Evolutionary conservation across 2,113 vertebrate species (phyloP), one percentile per base, ranked within the genome.

Genomic region (Gymnorhina tibicen): DNA sequence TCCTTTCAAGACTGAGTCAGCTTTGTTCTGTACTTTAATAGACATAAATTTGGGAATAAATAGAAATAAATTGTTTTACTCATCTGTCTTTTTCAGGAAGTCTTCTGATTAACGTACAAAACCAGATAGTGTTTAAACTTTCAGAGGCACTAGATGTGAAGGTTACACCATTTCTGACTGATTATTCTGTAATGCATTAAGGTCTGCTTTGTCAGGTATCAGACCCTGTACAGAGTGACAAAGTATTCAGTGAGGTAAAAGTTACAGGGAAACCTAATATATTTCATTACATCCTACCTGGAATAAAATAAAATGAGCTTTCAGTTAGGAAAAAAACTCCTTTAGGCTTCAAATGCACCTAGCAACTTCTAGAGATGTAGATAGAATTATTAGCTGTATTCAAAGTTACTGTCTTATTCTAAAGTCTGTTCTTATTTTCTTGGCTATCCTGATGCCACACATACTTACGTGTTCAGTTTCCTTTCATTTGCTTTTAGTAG

Each of bases 401-500:
- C 16, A 39, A 47, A 67, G 27, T 41, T 3, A 0, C 11, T 62
- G 16, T 27, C 33, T 42, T 63, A 16, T 50, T 72, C 30, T 55
- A 9, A 63, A 35, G 2, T 39, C 30, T 66, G 2, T 15, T 85
- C 17, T 58, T 32, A 13, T 59, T 85, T 90, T 52, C 22, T 67
- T 7, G 0, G 2, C 6, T 33, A 12, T 56, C 11, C 35, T 75
- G 47, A 16, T 63, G 10, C 7, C 4, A 6, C 8, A 23, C 0
- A 0, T 55, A 28, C 18, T 70, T 53, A 13, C 1, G 3, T 30
- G 9, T 55, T 59, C 15, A 17, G 20, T 50, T 87, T 67, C 33
- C 23, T 75, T 78, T 85, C 2, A 42, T 46, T 19, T 85, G 1
- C 8, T 46, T 87, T 90, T 35, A 28, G 9, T 19, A 50, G 37